Evolutionary conservation across 2,888 invertebrate genomes (phyloP).

Genomic region (Melanostoma mellinum): DNA sequence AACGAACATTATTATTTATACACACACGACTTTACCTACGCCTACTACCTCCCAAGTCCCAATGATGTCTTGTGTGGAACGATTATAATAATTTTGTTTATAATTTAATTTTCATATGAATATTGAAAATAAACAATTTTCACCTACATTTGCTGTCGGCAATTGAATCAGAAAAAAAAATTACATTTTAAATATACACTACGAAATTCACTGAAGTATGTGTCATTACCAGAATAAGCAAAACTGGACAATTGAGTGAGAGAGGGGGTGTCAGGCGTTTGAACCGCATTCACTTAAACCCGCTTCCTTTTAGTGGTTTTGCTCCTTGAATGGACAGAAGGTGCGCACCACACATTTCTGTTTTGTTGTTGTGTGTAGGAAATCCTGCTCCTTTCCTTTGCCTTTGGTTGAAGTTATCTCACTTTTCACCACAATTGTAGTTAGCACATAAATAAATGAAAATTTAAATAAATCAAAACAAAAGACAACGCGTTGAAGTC

Average conservation of each 20-base stretch:
- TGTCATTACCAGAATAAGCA: conserved; percentile 50
- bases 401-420: conserved; percentile 44
- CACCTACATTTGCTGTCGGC: not conserved
- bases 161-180: conserved; percentile 14
- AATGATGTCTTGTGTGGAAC: not conserved
- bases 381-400: conserved; percentile 21
- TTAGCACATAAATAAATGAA: conserved; percentile 45
- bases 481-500: conserved; percentile 22
- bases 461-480: conserved; percentile 21
- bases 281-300: conserved; percentile 43
- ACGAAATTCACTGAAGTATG: conserved; percentile 12
- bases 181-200: not conserved
- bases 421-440: conserved; percentile 46
- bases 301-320: conserved; percentile 38
- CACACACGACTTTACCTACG: not conserved
- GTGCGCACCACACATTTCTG: conserved; percentile 60
- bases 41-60: not conserved
- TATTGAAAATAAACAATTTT: conserved; percentile 7
- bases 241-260: conserved; percentile 22
- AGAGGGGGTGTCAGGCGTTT: conserved; percentile 9
- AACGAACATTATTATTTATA: not conserved
- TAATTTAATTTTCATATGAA: not conserved
- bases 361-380: conserved; percentile 50
- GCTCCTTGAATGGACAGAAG: conserved; percentile 43
- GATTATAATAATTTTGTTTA: not conserved